Conservation (phyloP, 1,140 invertebrate species). For the Acromyrmex heyeri region DNA sequence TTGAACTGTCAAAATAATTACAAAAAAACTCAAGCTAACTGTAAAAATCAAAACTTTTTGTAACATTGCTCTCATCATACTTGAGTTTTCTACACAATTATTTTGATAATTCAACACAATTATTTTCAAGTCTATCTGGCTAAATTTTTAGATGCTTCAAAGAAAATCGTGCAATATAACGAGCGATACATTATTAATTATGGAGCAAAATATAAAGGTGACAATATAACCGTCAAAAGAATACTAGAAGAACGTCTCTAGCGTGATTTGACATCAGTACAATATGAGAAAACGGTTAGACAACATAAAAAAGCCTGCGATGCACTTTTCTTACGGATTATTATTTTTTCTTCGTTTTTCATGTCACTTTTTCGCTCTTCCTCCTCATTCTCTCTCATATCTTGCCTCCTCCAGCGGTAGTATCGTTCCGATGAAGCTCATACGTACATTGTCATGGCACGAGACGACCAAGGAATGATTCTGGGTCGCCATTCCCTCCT, state of each 20-base stretch:
- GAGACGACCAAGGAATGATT: constrained; percentile 46
- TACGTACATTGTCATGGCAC: constrained; percentile 30
- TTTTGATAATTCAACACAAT: too few relatives aligned
- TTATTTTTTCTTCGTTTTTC: constrained; percentile 31
- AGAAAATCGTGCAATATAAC: background rate
- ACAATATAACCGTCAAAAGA: background rate
- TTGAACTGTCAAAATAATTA: too few relatives aligned
- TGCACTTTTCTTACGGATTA: constrained; percentile 17
- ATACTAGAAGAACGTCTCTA: background rate
- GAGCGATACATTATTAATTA: background rate
- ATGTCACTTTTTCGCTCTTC: background rate
- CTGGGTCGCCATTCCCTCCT: constrained; percentile 50
- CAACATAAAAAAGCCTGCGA: constrained; percentile 38
- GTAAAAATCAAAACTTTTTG: too few relatives aligned
- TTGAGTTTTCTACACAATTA: too few relatives aligned
- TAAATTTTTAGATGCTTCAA: too few relatives aligned
- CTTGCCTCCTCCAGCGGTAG: background rate
- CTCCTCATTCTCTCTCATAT: background rate
- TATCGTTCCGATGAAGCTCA: constrained; percentile 51
- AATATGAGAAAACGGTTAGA: constrained; percentile 1
- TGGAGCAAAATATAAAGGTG: constrained; percentile 22
- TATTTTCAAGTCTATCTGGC: too few relatives aligned
- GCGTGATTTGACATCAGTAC: constrained; percentile 37
- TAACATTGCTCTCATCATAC: too few relatives aligned
- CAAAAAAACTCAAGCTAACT: too few relatives aligned